These are phyloP conservation scores for Papilio elwesi DNA, from an alignment of 2,888 invertebrate species.

Conservation along the genomic window DNA sequence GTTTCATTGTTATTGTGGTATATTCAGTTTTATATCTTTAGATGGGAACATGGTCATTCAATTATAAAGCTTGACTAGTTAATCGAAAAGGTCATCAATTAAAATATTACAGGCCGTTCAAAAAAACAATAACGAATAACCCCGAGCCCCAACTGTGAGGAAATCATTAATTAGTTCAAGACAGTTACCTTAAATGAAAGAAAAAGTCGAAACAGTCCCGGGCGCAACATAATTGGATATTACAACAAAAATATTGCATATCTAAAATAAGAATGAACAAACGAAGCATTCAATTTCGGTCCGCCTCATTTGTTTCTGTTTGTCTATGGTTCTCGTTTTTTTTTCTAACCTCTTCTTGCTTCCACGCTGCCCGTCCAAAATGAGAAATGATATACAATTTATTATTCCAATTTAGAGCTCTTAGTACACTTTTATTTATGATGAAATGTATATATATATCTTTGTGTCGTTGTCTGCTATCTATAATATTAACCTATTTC, in stretches of 20 bases:
- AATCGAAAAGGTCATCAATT: conserved; percentile 42
- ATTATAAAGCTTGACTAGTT: conserved; percentile 39
- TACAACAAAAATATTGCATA: conserved; percentile 77
- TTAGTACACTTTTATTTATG: conserved; percentile 65
- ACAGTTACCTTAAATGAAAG: conserved; percentile 69
- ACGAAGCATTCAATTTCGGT: conserved; percentile 65
- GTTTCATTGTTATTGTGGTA: background rate
- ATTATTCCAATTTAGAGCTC: conserved; percentile 72
- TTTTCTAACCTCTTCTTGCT: conserved; percentile 45
- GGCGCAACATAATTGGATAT: conserved; percentile 77
- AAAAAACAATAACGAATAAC: conserved; percentile 46
- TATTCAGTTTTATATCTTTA: background rate
- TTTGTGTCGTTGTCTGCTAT: conserved; percentile 43
- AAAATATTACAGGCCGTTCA: conserved; percentile 39
- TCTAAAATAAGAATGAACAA: conserved; percentile 64
- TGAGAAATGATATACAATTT: conserved; percentile 68
- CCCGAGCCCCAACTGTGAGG: conserved; percentile 67
- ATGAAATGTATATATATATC: conserved; percentile 58
- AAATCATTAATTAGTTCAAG: conserved; percentile 80
- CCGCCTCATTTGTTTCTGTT: conserved; percentile 73
- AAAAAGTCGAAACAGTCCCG: conserved; percentile 70
- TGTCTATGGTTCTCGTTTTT: conserved; percentile 62
- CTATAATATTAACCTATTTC: conserved; percentile 15
- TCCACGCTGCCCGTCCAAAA: conserved; percentile 49
- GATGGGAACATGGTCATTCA: conserved; percentile 36